These are phyloP conservation scores for Drosophila vallismaia DNA, from an alignment of 2,888 invertebrate species.

Conservation along the genomic window DNA sequence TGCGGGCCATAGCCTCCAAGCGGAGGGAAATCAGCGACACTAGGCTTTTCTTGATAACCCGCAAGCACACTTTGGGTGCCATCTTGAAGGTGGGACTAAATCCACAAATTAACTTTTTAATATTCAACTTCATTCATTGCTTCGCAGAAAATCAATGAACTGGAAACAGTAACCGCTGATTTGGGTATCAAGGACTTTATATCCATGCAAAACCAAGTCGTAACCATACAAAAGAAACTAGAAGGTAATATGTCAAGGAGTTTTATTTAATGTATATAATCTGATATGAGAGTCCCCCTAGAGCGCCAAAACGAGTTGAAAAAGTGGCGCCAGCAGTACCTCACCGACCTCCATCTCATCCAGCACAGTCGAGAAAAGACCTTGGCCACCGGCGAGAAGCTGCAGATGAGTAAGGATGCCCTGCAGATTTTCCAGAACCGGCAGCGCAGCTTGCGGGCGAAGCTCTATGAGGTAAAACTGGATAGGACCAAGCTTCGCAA, in stretches of 20 bases:
- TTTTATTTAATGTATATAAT: not conserved
- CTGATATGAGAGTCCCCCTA: slow-evolving; percentile 27
- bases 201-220: slow-evolving; percentile 72
- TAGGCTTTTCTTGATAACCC: slow-evolving; percentile 66
- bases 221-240: slow-evolving; percentile 76
- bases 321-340: slow-evolving; percentile 63
- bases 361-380: slow-evolving; percentile 79
- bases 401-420: not conserved
- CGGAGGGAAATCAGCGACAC: slow-evolving; percentile 72
- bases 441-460: slow-evolving; percentile 48
- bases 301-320: slow-evolving; percentile 76
- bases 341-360: slow-evolving; percentile 69
- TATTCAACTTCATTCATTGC: not conserved
- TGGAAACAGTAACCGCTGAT: slow-evolving; percentile 77
- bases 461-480: slow-evolving; percentile 61
- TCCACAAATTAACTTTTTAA: not conserved
- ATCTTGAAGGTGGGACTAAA: slow-evolving; percentile 59
- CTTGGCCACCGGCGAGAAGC: slow-evolving; percentile 49
- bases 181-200: slow-evolving; percentile 74
- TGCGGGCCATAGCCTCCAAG: slow-evolving; percentile 51
- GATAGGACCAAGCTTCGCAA: slow-evolving; percentile 58
- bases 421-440: slow-evolving; percentile 21
- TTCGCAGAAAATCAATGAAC: slow-evolving; percentile 62
- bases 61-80: slow-evolving; percentile 62
- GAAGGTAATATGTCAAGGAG: slow-evolving; percentile 69